Conservation (phyloP, 2,113 vertebrate genomes). For the Lichenostomus cassidix region DNA sequence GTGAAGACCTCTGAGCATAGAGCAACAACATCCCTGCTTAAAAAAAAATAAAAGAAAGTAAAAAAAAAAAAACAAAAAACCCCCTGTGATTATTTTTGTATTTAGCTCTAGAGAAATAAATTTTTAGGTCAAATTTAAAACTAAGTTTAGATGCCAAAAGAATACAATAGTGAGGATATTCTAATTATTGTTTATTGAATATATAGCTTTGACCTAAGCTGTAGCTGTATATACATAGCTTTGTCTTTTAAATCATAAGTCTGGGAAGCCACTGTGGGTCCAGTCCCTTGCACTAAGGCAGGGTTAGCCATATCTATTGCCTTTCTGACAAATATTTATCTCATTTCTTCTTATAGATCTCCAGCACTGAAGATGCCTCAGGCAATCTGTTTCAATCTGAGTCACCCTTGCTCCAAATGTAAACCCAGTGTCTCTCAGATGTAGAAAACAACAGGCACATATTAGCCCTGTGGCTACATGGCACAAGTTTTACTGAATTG, state of each 20-base stretch:
- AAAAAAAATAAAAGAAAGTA: neutral
- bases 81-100: neutral
- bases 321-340: neutral
- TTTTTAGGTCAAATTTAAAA: neutral
- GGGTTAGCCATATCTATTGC: neutral
- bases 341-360: neutral
- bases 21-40: neutral
- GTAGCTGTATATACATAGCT: neutral
- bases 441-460: neutral
- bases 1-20: conserved; percentile 5
- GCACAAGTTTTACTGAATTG: neutral
- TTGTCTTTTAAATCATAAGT: neutral
- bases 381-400: neutral
- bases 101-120: neutral
- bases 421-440: neutral
- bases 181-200: neutral
- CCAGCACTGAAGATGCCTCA: neutral
- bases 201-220: neutral
- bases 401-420: neutral
- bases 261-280: neutral
- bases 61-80: neutral
- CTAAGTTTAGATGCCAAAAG: neutral
- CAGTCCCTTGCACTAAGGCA: neutral
- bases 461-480: neutral
- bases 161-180: neutral